Percentiles rank a stretch among this genome's conserved stretches.
These are phyloP conservation scores for Phoronis australis DNA, from an alignment of 2,888 invertebrate genomes.

Conservation along the genomic window DNA sequence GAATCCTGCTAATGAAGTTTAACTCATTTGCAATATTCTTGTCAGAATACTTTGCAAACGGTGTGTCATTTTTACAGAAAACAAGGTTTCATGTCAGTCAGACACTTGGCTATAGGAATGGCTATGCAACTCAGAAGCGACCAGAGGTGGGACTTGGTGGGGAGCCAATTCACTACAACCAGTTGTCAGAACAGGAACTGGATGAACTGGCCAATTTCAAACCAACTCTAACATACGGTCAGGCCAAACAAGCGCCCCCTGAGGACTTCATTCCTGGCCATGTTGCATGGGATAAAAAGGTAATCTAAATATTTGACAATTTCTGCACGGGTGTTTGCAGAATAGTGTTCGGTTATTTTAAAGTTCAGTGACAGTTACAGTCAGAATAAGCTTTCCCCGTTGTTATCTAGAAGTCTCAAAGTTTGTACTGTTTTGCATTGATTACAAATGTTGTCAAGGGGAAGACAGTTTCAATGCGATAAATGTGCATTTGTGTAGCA, in stretches of 20 bases:
- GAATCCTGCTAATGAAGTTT: no score
- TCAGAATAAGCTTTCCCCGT: no score
- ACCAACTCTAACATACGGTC: conserved; percentile 53
- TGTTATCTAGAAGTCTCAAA: no score
- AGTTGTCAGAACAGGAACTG: conserved; percentile 48
- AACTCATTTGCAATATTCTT: no score
- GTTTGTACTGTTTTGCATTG: no score
- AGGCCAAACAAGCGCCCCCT: conserved; percentile 51
- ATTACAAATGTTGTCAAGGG: no score
- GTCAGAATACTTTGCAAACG: no score
- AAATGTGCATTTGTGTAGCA: no score
- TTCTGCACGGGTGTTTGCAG: background rate
- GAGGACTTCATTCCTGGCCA: conserved; percentile 53
- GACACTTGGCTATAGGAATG: conserved; percentile 49
- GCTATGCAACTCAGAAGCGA: conserved; percentile 39
- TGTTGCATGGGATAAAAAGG: conserved; percentile 54
- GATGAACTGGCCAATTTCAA: conserved; percentile 51
- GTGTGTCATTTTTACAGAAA: conserved; percentile 38
- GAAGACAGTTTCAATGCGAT: no score
- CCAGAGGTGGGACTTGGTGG: conserved; percentile 49
- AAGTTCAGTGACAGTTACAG: no score
- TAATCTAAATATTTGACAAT: conserved; percentile 14
- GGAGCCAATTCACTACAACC: conserved; percentile 40
- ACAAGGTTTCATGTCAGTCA: conserved; percentile 49
- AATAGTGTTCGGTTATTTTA: no score